Conservation (phyloP, 2,888 invertebrate species). For the Rhorus exstirpatorius region DNA sequence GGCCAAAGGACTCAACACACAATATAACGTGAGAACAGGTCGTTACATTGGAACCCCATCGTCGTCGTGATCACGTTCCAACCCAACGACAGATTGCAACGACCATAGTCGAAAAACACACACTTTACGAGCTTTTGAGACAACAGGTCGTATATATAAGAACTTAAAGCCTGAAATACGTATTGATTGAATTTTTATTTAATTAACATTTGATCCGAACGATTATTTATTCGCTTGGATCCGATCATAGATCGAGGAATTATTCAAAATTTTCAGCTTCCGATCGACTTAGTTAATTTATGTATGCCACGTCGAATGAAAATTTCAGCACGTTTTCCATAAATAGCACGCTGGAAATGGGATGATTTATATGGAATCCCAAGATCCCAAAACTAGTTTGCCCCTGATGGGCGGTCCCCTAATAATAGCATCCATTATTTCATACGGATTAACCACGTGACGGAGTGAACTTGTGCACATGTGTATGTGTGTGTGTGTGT, state of each 20-base stretch:
- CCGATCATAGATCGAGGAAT: not conserved
- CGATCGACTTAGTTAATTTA: not conserved
- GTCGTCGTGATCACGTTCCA: constrained; percentile 35
- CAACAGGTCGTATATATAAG: not conserved
- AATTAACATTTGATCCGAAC: no score
- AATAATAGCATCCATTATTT: constrained; percentile 58
- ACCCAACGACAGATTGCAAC: constrained; percentile 53
- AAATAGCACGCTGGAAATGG: not conserved
- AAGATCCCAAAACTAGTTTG: constrained; percentile 44
- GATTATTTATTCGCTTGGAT: not conserved
- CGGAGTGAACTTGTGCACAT: not conserved
- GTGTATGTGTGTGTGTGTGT: not conserved
- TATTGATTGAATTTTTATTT: no score
- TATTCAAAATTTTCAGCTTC: not conserved
- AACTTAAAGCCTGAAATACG: not conserved
- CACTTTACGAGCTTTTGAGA: constrained; percentile 37
- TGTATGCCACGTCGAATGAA: not conserved
- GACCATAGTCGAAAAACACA: constrained; percentile 47
- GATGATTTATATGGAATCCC: constrained; percentile 27
- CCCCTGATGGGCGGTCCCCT: constrained; percentile 18
- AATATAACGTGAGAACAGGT: constrained; percentile 64
- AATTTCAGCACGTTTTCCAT: not conserved
- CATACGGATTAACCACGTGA: constrained; percentile 47
- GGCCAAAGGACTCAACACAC: constrained; percentile 53
- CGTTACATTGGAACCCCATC: constrained; percentile 51